A percentile compares a stretch with the other conserved stretches of the same genome.
These are phyloP conservation scores for Pseudomyrmex concolor DNA, from an alignment of 1,140 invertebrate species.

Conservation along the genomic window DNA sequence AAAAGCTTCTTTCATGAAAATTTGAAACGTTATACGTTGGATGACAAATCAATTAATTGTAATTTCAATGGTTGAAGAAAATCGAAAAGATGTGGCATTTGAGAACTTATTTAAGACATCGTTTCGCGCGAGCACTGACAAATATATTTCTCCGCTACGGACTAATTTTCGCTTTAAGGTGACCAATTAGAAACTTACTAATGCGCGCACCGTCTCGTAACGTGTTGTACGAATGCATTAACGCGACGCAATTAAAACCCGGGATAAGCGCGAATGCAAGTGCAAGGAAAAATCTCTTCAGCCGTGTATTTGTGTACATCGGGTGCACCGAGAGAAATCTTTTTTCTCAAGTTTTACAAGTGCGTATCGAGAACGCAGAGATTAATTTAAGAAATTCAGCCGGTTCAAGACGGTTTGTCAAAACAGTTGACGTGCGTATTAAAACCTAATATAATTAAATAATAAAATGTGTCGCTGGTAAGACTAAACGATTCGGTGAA, in stretches of 20 bases:
- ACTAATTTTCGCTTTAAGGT: slow-evolving; percentile 50
- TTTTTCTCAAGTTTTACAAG: neutral
- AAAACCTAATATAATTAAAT: neutral
- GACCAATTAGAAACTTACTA: slow-evolving; percentile 47
- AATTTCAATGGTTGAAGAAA: slow-evolving; percentile 13
- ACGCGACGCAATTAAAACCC: slow-evolving; percentile 44
- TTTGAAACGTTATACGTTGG: neutral
- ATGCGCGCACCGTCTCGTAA: slow-evolving; percentile 39
- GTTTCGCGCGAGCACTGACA: neutral
- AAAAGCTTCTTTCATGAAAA: neutral
- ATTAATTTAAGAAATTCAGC: no score
- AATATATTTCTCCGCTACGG: slow-evolving; percentile 28
- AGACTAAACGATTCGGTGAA: neutral
- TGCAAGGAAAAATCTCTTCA: neutral
- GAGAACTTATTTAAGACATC: slow-evolving; percentile 12
- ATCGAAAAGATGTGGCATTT: neutral
- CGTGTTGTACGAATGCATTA: slow-evolving; percentile 46
- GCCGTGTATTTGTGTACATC: neutral
- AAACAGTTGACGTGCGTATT: no score
- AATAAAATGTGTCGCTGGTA: slow-evolving; percentile 1
- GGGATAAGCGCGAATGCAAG: slow-evolving; percentile 23
- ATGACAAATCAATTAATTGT: neutral
- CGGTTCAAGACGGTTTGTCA: neutral
- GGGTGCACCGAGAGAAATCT: slow-evolving; percentile 20
- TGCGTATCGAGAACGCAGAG: no score